A percentile compares a stretch with the other conserved stretches of the same genome.
Conservation (phyloP, 1,140 invertebrate genomes). For the Chironomus striatipennis region DNA sequence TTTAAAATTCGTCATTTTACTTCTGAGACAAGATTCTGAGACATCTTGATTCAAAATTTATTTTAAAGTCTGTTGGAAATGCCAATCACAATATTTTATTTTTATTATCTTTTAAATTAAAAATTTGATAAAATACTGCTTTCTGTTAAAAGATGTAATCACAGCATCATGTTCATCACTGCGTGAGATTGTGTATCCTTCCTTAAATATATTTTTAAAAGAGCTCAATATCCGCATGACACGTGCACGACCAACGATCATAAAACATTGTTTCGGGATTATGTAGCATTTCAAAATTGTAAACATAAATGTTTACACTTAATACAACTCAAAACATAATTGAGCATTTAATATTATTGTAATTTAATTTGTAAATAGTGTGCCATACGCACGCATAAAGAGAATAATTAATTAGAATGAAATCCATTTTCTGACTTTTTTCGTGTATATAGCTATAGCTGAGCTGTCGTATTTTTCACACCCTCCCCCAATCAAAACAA, state of each 20-base stretch:
- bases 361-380: conserved; percentile 21
- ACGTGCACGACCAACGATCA: background rate
- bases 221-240: background rate
- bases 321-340: conserved; percentile 11
- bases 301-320: conserved; percentile 9
- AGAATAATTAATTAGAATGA: conserved; percentile 18
- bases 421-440: background rate
- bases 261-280: background rate
- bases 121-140: no score
- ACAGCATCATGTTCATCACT: no score
- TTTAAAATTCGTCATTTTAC: no score
- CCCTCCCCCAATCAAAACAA: background rate
- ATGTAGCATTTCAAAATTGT: background rate
- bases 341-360: conserved; percentile 20
- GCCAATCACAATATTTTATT: no score
- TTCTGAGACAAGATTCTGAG: no score
- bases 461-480: background rate
- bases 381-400: background rate
- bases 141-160: no score
- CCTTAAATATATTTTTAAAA: no score
- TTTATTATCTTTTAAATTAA: no score
- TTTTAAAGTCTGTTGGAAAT: no score
- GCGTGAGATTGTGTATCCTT: no score
- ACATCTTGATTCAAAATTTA: no score
- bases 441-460: no score